Base-by-base conservation (phyloP, 2,113 vertebrate species). In the Tragelaphus scriptus region DNA sequence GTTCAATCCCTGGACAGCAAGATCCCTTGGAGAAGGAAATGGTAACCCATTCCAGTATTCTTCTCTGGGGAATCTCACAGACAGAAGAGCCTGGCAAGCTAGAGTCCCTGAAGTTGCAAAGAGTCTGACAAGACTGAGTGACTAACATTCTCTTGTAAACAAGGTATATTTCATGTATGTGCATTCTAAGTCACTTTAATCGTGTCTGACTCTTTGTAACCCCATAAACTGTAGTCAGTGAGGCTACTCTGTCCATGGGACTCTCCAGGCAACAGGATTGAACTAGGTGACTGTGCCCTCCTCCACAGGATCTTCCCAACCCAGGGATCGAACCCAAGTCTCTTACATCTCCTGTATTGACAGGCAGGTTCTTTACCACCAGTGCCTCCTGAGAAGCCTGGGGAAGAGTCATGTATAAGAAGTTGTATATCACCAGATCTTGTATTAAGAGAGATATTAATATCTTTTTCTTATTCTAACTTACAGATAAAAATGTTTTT, bases 261-360 rank as follows among this genome's bases (percentile, higher is more conserved):
- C n/a, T 71, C 19, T 71, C 68, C n/a, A 71, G 19, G 19, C n/a
- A 40, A 40, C 0, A 1, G 19, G 12, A 71, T 5, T 71, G n/a
- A 21, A 71, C 19, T 71, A 10, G n/a, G 10, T 40, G 68, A 40
- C n/a, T 0, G 1, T 71, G 10, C 68, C 19, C n/a, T 3, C 19
- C 19, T 75, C 68, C n/a, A 75, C 10, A 23, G 40, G 40, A 77
- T 77, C 71, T 25, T 77, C 23, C 40, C 40, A 77, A 26, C 3
- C 40, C 71, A 44, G 40, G 23, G 1, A 2, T 44, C 0, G 5
- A 44, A 26, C 71, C 1, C 36, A 44, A 25, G 36, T 75, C 5
- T 25, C 71, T 44, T 26, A 40, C 19, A 6, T 75, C 68, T 75
- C 68, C n/a, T 75, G 10, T 23, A 40, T 75, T 40, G 19, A 75